Evolutionary conservation across 2,888 invertebrate species (phyloP).

Genomic region (Thera obeliscata): DNA sequence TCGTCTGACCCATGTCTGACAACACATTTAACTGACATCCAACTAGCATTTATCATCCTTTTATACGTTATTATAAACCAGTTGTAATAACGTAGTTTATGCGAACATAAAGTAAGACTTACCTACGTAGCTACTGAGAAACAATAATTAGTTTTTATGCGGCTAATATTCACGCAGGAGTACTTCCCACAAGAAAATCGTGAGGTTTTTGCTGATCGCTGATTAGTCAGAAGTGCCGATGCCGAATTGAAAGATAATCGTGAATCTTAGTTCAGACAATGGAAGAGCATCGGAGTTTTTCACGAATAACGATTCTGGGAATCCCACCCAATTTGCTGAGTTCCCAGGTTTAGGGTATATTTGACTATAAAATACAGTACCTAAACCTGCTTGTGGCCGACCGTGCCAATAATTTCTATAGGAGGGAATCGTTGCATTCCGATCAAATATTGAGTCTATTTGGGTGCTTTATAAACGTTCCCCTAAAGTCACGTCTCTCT

Average conservation of each 20-base stretch:
- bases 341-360: slow-evolving; percentile 13
- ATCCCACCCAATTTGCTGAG: slow-evolving; percentile 12
- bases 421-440: not conserved
- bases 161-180: slow-evolving; percentile 28
- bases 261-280: slow-evolving; percentile 26
- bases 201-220: slow-evolving; percentile 42
- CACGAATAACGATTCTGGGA: slow-evolving; percentile 7
- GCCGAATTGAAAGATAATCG: slow-evolving; percentile 26
- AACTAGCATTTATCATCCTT: slow-evolving; percentile 60
- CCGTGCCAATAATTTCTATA: not conserved
- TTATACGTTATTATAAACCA: slow-evolving; percentile 67
- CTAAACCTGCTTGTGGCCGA: slow-evolving; percentile 8
- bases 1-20: slow-evolving; percentile 61
- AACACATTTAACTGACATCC: slow-evolving; percentile 55
- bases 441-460: not conserved
- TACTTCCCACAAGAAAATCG: slow-evolving; percentile 41
- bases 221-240: slow-evolving; percentile 46
- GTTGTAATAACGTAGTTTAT: slow-evolving; percentile 61
- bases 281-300: slow-evolving; percentile 8
- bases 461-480: not conserved
- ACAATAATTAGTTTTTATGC: slow-evolving; percentile 54
- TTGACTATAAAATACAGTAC: not conserved
- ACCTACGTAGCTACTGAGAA: slow-evolving; percentile 59
- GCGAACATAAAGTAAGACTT: slow-evolving; percentile 45
- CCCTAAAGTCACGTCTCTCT: too few relatives aligned